A percentile compares a stretch with the other conserved stretches of the same genome.
Evolutionary conservation across 2,888 invertebrate genomes (phyloP).

Genomic region (Sphaeridia pumilis): DNA sequence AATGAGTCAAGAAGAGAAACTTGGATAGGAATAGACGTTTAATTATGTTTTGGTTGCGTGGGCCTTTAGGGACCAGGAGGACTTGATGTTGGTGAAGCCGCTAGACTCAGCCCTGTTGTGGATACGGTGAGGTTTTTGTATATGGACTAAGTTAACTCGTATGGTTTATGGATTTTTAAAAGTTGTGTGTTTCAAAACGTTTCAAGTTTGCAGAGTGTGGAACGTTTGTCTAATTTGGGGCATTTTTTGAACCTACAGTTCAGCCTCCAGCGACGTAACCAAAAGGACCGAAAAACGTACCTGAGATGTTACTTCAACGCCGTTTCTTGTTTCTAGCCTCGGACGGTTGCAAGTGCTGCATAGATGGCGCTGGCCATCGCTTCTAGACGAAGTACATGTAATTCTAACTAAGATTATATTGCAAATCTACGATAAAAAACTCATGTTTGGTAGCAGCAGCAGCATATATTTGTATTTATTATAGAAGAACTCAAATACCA

Average conservation of each 20-base stretch:
- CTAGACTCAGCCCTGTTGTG: not conserved
- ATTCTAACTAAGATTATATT: not conserved
- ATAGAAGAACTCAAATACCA: too few relatives aligned
- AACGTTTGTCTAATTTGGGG: too few relatives aligned
- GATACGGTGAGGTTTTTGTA: constrained; percentile 2
- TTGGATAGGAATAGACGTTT: too few relatives aligned
- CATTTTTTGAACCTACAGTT: constrained; percentile 38
- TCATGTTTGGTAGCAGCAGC: not conserved
- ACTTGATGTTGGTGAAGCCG: not conserved
- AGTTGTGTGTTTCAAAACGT: not conserved
- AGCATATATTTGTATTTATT: not conserved
- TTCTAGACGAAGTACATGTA: too few relatives aligned
- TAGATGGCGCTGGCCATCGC: too few relatives aligned
- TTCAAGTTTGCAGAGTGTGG: not conserved
- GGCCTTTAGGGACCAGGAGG: not conserved
- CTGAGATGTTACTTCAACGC: constrained; percentile 87
- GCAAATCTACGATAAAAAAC: not conserved
- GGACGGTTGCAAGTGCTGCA: not conserved
- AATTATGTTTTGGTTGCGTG: not conserved
- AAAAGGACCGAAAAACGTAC: constrained; percentile 56
- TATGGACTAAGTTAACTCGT: not conserved
- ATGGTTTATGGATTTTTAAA: not conserved
- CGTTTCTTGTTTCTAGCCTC: constrained; percentile 67
- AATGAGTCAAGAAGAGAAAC: too few relatives aligned
- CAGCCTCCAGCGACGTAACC: constrained; percentile 61